Base-by-base conservation (phyloP, 64 coral and sea anemone species). In the Acropora yongei region DNA sequence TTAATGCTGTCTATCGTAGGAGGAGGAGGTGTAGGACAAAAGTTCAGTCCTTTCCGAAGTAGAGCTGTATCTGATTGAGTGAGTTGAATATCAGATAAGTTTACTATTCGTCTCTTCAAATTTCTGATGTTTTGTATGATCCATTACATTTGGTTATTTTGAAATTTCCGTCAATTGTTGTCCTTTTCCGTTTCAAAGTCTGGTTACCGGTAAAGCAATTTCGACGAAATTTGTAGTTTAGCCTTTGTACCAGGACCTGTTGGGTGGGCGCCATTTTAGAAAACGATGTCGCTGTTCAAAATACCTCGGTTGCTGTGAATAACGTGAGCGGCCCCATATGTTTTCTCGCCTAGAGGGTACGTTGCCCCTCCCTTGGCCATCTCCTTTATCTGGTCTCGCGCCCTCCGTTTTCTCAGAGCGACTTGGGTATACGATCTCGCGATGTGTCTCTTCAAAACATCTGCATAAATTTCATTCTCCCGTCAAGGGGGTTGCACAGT, bases 221-320 rank as follows among this genome's bases (percentile, higher is more conserved):
- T 69, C 66, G 66, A 69, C 66, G 66, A 69, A 69, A 69, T 69
- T 69, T 69, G 66, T 69, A 69, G n/a, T 69, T 69, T 55, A 55
- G 66, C 1, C 66, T 69, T 69, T 69, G 66, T 69, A 69, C n/a
- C 66, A 14, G 66, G 66, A 69, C n/a, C 66, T 69, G 66, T 69
- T 69, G 66, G 66, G 66, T 69, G 66, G 1, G 66, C 66, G 66
- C 66, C 66, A 69, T 69, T 69, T 69, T 69, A 69, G 18, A 69
- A 69, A 69, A 69, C 66, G 66, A 3, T 69, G 66, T 69, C 66
- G 66, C 66, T 69, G 66, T 69, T 69, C 66, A 69, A 69, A 69
- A 69, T 69, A 69, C 66, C 66, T 69, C 66, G 66, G 66, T 69
- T 69, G 66, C n/a, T 69, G 1, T 69, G 66, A 19, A 69, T 69